Percentiles rank a stretch among this genome's conserved stretches.
phyloP scores from a whole-genome alignment of 2,888 invertebrate species.

The Gymnosoma rotundatum region DNA sequence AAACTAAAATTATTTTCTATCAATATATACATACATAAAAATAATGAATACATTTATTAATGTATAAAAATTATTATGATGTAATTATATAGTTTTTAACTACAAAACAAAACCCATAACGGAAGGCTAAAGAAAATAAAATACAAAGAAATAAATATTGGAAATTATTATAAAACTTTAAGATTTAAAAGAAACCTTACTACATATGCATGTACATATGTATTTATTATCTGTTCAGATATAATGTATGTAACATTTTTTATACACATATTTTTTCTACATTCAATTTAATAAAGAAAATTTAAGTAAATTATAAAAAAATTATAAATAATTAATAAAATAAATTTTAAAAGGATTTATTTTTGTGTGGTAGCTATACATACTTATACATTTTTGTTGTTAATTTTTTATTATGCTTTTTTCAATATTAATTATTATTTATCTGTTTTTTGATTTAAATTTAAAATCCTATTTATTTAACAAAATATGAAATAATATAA shows the following conservation, averaged over 20 bases:
- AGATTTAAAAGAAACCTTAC: not conserved
- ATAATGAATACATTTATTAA: not conserved
- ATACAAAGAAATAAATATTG: slow-evolving; percentile 20
- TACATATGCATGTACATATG: not conserved
- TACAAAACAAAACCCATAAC: slow-evolving; percentile 32
- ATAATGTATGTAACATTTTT: slow-evolving; percentile 12
- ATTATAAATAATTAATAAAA: not conserved
- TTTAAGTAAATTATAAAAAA: slow-evolving; percentile 9
- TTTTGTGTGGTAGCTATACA: slow-evolving; percentile 61
- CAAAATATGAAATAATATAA: slow-evolving; percentile 7
- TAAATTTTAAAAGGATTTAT: slow-evolving; percentile 14
- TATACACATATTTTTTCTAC: slow-evolving; percentile 3
- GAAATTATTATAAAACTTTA: slow-evolving; percentile 9
- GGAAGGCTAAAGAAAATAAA: slow-evolving; percentile 36
- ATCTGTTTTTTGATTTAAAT: slow-evolving; percentile 38
- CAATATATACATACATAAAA: slow-evolving; percentile 22
- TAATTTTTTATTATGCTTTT: slow-evolving; percentile 31
- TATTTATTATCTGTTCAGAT: not conserved
- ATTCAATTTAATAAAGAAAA: slow-evolving; percentile 11
- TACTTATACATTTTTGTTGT: slow-evolving; percentile 18
- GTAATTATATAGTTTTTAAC: slow-evolving; percentile 15
- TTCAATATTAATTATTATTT: slow-evolving; percentile 38
- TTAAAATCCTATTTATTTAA: slow-evolving; percentile 8
- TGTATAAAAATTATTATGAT: not conserved
- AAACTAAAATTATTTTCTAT: slow-evolving; percentile 44